Base-by-base conservation (phyloP, 2,888 invertebrate genomes). In the Protula sp. region DNA sequence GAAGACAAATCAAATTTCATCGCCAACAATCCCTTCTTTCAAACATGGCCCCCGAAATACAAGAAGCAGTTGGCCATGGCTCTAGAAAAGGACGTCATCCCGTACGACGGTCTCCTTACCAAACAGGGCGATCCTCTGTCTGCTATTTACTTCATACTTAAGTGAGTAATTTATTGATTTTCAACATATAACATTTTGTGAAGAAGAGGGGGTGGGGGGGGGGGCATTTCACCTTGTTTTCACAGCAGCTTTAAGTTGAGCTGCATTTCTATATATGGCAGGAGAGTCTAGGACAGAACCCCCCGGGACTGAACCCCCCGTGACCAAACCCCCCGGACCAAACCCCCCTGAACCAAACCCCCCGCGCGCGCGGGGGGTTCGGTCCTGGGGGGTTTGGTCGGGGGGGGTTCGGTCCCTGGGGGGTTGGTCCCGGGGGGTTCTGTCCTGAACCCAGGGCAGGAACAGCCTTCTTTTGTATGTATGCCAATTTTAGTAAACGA, bases 61-160 rank as follows among this genome's bases (percentile, higher is more conserved):
- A 71, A 74, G 62, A 78, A 79, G 58, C 78, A 80, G 66, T 66
- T 80, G 45, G 70, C 78, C 27, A 79, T 80, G 77, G 79, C 79
- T 1, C 64, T 80, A 56, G 75, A 76, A 63, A 77, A 75, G 55
- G 74, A 76, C 47, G 67, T 66, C 0, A 70, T 69, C 22, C 70
- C 72, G 0, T 80, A 77, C 57, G 78, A 80, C 47, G 69, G 70
- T 19, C 55, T 70, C n/a, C 62, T 80, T 0, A 72, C 72, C 3
- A 62, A 69, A 55, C 80, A 80, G 56, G 78, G 78, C 14, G 75
- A 77, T 3, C 64, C 68, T 2, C 73, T 76, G 1, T 62, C 67
- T 0, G 75, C 71, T 56, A 75, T 78, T 22, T 79, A 77, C 61
- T 79, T 78, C 64, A 71, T 80, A 24, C 64, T 78, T 2, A 74